Evolutionary conservation across 2,888 invertebrate genomes (phyloP), one percentile per base, ranked within the genome.

Genomic region (Piscicola geometra): DNA sequence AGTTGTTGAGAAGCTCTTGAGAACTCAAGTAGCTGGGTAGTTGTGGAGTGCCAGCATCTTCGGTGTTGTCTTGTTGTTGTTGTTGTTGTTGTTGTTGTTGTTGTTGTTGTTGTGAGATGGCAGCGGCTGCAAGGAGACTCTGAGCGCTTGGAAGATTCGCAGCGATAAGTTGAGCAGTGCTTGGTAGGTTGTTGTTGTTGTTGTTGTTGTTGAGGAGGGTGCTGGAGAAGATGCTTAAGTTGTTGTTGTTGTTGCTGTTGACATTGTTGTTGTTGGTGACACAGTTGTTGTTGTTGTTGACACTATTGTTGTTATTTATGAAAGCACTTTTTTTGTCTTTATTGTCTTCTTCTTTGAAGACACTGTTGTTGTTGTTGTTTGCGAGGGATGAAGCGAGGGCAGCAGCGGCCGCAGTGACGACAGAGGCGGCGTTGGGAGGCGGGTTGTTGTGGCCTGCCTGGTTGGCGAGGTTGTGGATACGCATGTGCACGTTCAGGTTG

Each of bases 401-500:
- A 18, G 73, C 73, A 32, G 73, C 73, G 21, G 73, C 64, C 18
- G 64, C 73, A n/a, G 64, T 73, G 64, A 64, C 60, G 41, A 64
- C 73, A 3, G 73, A 60, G 25, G 60, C 64, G 28, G 73, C 73
- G 33, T 73, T 73, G 35, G 73, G 52, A n/a, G 60, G 28, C n/a
- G 73, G 30, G 15, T 33, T 64, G 21, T n/a, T 50, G n/a, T 52
- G 41, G n/a, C 33, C 56, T 32, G 60, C 33, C 18, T 73, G 60
- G 60, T 56, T 56, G 64, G 73, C 73, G 64, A 60, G 35, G 41
- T 73, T 73, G 73, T 73, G 73, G 21, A 73, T 73, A 18, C 73
- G 47, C 73, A 73, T 73, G 36, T 73, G 73, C 1, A 73, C 73
- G 64, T 73, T 73, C 21, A 73, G 36, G 64, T 73, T 73, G 33